Percentiles rank a stretch among this genome's conserved stretches.
Conservation (phyloP, 2,888 invertebrate genomes). For the Fragum whitleyi region DNA sequence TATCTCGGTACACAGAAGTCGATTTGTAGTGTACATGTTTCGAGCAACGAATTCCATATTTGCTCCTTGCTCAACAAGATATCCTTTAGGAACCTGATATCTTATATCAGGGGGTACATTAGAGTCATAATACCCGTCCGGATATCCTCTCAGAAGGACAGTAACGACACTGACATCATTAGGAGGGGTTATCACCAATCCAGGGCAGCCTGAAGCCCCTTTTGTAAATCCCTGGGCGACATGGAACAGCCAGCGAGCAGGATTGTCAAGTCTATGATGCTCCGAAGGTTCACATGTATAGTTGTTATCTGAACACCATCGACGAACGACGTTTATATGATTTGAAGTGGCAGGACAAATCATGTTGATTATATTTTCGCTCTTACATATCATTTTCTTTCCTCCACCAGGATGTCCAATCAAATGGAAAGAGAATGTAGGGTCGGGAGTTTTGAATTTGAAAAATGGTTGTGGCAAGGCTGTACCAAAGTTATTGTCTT, state of each 20-base stretch:
- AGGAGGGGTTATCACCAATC: conserved; percentile 35
- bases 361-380: conserved; percentile 24
- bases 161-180: conserved; percentile 43
- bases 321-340: conserved; percentile 30
- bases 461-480: conserved; percentile 42
- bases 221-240: conserved; percentile 46
- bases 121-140: conserved; percentile 45
- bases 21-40: conserved; percentile 16
- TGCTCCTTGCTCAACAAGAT: conserved; percentile 53
- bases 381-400: conserved; percentile 21
- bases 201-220: conserved; percentile 61
- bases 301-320: conserved; percentile 33
- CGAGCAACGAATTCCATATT: conserved; percentile 31
- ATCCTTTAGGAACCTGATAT: conserved; percentile 16
- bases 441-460: conserved; percentile 28
- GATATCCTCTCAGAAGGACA: conserved; percentile 51
- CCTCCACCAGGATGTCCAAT: conserved; percentile 50
- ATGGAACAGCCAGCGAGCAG: conserved; percentile 42
- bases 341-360: neutral
- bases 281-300: conserved; percentile 13
- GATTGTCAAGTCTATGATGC: conserved; percentile 23
- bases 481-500: neutral
- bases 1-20: conserved; percentile 27
- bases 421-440: conserved; percentile 31
- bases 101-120: conserved; percentile 10